Evolutionary conservation across 2,797 vertebrate genomes (phyloP).

Genomic region (Lindbergichthys nudifrons): DNA sequence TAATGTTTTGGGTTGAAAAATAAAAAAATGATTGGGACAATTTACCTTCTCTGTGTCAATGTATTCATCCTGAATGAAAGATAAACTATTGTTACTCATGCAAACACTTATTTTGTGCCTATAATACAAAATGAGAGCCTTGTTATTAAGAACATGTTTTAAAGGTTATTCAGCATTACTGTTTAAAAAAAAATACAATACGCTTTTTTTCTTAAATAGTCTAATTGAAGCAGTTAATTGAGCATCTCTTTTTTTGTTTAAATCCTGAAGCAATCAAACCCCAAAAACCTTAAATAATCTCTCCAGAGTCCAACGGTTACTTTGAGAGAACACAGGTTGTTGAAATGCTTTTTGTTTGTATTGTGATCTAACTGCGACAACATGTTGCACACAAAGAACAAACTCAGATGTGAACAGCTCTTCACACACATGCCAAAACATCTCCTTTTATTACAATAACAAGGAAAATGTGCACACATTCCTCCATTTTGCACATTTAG

Average conservation of each 20-base stretch:
- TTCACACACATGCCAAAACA: background rate
- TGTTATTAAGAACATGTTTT: background rate
- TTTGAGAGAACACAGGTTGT: background rate
- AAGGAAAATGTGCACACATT: background rate
- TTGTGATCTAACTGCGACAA: conserved; percentile 9
- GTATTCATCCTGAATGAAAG: conserved; percentile 2
- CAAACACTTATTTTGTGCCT: background rate
- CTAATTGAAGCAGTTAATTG: background rate
- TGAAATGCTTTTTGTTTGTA: background rate
- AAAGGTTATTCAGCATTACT: background rate
- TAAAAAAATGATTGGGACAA: conserved; percentile 50
- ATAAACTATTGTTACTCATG: conserved; percentile 4
- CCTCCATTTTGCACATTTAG: conserved; percentile 19
- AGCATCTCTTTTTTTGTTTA: background rate
- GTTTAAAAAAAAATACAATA: background rate
- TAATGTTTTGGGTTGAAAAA: conserved; percentile 26
- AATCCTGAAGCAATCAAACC: background rate
- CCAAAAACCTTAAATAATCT: background rate
- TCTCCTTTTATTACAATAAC: background rate
- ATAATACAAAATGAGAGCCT: background rate
- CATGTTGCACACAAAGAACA: conserved; percentile 18
- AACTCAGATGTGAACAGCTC: background rate
- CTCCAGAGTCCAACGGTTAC: background rate
- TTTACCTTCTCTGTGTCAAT: conserved; percentile 25
- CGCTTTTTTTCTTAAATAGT: no score